Evolutionary conservation across 2,113 vertebrate species (phyloP).

Genomic region (Microtus richardsoni): DNA sequence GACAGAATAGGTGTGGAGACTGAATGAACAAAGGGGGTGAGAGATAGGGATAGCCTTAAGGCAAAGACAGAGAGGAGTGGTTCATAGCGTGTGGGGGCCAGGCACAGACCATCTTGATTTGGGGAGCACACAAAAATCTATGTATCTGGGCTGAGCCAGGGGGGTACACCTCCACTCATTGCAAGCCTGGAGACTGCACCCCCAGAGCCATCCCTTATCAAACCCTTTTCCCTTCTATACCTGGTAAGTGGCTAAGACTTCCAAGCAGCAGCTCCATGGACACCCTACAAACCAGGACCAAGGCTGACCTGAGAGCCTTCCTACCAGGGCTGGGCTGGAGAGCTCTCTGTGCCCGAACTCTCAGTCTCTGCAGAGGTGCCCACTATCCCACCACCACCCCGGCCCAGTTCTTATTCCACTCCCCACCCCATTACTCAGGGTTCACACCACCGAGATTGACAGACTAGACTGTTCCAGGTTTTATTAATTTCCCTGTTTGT

Average conservation of each 20-base stretch:
- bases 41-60: neutral
- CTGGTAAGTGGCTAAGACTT: neutral
- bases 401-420: too few species aligned
- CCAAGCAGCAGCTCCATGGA: neutral
- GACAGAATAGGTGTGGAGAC: constrained; percentile 55
- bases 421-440: neutral
- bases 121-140: neutral
- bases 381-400: too few species aligned
- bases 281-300: too few species aligned
- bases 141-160: neutral
- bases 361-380: neutral
- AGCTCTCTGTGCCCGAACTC: neutral
- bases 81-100: neutral
- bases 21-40: constrained; percentile 67
- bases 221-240: neutral
- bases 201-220: neutral
- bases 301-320: neutral
- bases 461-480: neutral
- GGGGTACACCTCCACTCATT: neutral
- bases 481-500: neutral
- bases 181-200: neutral
- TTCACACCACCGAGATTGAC: neutral
- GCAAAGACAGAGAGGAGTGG: neutral
- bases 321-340: neutral
- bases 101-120: neutral